A percentile compares a stretch with the other conserved stretches of the same genome.
These are phyloP conservation scores for Micromesistius poutassou DNA, from an alignment of 2,797 vertebrate species.

Conservation along the genomic window DNA sequence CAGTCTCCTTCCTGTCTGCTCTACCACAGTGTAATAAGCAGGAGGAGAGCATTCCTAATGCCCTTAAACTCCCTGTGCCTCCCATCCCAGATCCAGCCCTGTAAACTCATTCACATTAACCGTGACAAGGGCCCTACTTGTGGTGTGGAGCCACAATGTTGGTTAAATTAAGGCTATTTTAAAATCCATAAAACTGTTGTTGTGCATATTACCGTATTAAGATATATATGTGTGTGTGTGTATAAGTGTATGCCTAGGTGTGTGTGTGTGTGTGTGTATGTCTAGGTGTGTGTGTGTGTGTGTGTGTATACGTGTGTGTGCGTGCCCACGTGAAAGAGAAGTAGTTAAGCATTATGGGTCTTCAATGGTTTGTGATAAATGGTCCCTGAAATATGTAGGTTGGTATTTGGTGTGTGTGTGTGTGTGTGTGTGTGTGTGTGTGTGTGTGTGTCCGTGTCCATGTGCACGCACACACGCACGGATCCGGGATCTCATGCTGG, in stretches of 20 bases:
- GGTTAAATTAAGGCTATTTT: constrained; percentile 71
- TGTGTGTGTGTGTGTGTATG: neutral
- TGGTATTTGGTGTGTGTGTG: constrained; percentile 37
- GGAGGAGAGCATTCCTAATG: constrained; percentile 64
- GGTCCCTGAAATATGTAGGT: constrained; percentile 31
- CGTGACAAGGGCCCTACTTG: constrained; percentile 69
- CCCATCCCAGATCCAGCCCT: constrained; percentile 60
- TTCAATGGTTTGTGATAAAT: constrained; percentile 54
- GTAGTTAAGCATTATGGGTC: constrained; percentile 58
- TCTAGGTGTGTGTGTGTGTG: neutral
- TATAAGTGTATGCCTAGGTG: constrained; percentile 41
- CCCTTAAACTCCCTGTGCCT: constrained; percentile 61
- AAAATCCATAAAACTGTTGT: constrained; percentile 78
- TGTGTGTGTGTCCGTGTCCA: constrained; percentile 33
- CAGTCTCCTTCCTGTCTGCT: neutral
- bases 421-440: constrained; percentile 33
- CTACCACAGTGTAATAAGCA: constrained; percentile 56
- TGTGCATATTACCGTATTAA: constrained; percentile 75
- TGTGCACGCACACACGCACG: constrained; percentile 11
- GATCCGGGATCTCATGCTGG: constrained; percentile 34
- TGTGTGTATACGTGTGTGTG: constrained; percentile 30
- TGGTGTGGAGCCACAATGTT: constrained; percentile 67
- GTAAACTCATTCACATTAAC: constrained; percentile 70
- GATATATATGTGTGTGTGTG: constrained; percentile 57
- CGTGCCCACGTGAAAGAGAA: constrained; percentile 28